Evolutionary conservation across 2,797 vertebrate genomes (phyloP), one percentile per base, ranked within the genome.

Genomic region (Pogonophryne albipinna): DNA sequence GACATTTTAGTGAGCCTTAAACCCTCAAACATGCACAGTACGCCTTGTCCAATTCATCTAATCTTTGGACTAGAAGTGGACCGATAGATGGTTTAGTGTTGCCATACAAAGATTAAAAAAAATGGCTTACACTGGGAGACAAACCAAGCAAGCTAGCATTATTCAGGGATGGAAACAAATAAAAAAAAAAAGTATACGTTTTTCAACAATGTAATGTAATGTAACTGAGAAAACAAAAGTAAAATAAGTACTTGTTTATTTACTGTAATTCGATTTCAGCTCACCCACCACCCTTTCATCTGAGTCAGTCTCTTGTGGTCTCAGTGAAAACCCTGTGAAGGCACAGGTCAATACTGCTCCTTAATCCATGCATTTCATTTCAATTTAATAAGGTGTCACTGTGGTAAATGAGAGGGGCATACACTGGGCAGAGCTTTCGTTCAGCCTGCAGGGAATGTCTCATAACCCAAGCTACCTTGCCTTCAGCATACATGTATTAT

Each of bases 371-470:
- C 78, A 79, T 89, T 87, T 82, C 46, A 84, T 86, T 88, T 78
- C 11, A 58, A n/a, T 83, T 73, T 78, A 89, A 85, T 83, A 85
- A 86, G 74, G 71, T 88, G 85, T 90, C 85, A 71, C 59, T 44
- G 66, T 76, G 64, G 60, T 79, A 85, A 87, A 80, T 86, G 60
- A 83, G 41, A 19, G 19, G 45, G 17, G 68, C 58, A 74, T 15
- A 68, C 41, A 51, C 75, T 71, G 68, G 53, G 51, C 62, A 65
- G 71, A 60, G 64, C 53, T 68, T 60, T 59, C 17, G 34, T 23
- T 74, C 23, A 57, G 56, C 76, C 65, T 69, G 52, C 64, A 47
- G 67, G 60, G 58, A 77, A 65, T 20, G 69, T 70, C 50, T 68
- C 50, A 86, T 81, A 65, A 79, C 76, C 49, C 68, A 66, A 59